These are phyloP conservation scores for Dicrostonyx torquatus DNA, from an alignment of 2,797 vertebrate genomes.

Conservation along the genomic window DNA sequence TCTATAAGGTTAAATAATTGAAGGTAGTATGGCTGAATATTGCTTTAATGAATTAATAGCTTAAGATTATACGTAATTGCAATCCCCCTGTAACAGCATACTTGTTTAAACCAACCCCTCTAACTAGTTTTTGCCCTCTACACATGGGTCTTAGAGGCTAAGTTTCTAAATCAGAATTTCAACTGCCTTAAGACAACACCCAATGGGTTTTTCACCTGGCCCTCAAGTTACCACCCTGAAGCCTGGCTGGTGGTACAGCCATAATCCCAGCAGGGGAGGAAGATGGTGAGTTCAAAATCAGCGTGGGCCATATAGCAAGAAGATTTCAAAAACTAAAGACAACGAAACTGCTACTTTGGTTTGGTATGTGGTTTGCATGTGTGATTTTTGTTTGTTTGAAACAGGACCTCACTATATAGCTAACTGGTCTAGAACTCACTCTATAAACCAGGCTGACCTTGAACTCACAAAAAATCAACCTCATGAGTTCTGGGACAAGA, in stretches of 20 bases:
- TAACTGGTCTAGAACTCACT: background rate
- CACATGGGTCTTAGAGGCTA: background rate
- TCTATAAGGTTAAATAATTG: slow-evolving; percentile 22
- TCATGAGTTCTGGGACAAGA: background rate
- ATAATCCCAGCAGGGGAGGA: background rate
- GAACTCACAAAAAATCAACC: background rate
- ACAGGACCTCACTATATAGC: background rate
- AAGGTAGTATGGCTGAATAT: background rate
- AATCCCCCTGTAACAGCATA: background rate
- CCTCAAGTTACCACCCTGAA: background rate
- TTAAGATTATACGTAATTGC: background rate
- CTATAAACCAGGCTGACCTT: background rate
- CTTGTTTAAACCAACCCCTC: slow-evolving; percentile 6
- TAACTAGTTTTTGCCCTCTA: background rate
- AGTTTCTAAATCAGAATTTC: slow-evolving; percentile 17
- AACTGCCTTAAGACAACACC: background rate
- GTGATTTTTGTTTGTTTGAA: background rate
- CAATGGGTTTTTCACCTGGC: background rate
- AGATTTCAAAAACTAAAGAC: background rate
- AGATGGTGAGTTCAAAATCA: background rate
- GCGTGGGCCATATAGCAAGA: background rate
- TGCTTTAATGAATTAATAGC: background rate
- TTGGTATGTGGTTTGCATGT: background rate
- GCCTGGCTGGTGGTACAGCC: background rate
- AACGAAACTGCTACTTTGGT: background rate